Evolutionary conservation across 1,140 invertebrate species (phyloP).

Genomic region (Heliconius himera): DNA sequence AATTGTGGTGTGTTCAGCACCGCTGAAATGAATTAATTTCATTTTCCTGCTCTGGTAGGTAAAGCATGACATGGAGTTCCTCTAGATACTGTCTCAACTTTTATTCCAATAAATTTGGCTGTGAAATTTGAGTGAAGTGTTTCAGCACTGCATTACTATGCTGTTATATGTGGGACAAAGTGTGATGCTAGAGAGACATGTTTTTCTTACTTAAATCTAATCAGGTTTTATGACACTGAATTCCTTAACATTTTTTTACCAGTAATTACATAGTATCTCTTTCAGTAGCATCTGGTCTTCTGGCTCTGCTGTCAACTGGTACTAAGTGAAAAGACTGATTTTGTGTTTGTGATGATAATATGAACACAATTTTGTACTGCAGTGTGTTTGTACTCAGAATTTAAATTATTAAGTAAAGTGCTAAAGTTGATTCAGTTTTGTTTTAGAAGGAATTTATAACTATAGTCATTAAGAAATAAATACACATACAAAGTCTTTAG

Average conservation of each 20-base stretch:
- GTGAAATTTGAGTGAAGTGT: too few relatives aligned
- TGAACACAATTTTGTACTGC: conserved; percentile 40
- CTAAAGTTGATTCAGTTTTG: conserved; percentile 41
- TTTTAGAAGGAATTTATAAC: conserved; percentile 67
- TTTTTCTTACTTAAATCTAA: too few relatives aligned
- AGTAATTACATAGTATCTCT: conserved; percentile 96
- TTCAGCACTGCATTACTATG: too few relatives aligned
- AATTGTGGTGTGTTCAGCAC: too few relatives aligned
- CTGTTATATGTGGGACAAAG: too few relatives aligned
- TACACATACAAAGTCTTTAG: conserved; percentile 45
- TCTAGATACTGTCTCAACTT: too few relatives aligned
- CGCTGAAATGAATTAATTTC: too few relatives aligned
- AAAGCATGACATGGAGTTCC: too few relatives aligned
- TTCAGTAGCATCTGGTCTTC: conserved; percentile 90
- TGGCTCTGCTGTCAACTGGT: conserved; percentile 96
- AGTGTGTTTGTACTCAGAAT: conserved; percentile 41
- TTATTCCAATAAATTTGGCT: too few relatives aligned
- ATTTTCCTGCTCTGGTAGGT: too few relatives aligned
- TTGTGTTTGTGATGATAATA: conserved; percentile 48
- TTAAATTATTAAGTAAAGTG: conserved; percentile 48
- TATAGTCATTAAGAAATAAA: conserved; percentile 61
- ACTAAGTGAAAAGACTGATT: conserved; percentile 62
- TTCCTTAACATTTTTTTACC: conserved; percentile 75
- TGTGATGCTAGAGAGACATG: too few relatives aligned
- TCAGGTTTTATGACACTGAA: background rate